Base-by-base conservation (phyloP, 2,113 vertebrate genomes). In the Capreolus pygargus region DNA sequence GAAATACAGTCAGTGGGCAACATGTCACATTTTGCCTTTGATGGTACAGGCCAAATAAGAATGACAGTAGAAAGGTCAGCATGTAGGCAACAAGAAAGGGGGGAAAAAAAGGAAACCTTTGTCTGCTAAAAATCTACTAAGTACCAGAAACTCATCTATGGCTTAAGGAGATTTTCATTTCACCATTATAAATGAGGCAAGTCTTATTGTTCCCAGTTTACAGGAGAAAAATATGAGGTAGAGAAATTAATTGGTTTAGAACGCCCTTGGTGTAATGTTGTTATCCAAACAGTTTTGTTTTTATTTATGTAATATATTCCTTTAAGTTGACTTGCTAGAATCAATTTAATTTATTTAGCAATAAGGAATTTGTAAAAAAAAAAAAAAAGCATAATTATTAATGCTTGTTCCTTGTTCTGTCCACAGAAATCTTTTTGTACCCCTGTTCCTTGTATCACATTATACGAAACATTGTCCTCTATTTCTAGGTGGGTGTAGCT, bases 161-260 rank as follows among this genome's bases (percentile, higher is more conserved):
- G 11, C 25, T 90, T 95, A 91, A 57, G 74, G n/a, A 82, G 60
- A 81, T 85, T 91, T 67, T 82, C n/a, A 55, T 90, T 89, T 96
- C 28, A 58, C 47, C 23, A 61, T 47, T 79, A 36, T 39, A 52
- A 79, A 7, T 45, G 28, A 93, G 23, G 25, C 7, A 52, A 64
- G 23, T 78, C 85, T 95, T 96, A 57, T 54, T 52, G 36, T 92
- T 79, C 25, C 15, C 50, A n/a, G 23, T 57, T 91, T 58, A 45
- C 19, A 47, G n/a, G 87, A 82, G 82, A 60, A 95, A 47, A 87
- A 54, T 52, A 57, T 52, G 50, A 91, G 17, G 4, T 23, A 30
- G 23, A 39, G 27, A 57, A 45, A 93, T 55, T 58, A 39, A n/a
- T 82, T 15, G 82, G 28, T 50, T 55, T 84, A 89, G 39, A 36